Conservation (phyloP, 2,888 invertebrate species). For the Scelioninae gen. 2 region DNA sequence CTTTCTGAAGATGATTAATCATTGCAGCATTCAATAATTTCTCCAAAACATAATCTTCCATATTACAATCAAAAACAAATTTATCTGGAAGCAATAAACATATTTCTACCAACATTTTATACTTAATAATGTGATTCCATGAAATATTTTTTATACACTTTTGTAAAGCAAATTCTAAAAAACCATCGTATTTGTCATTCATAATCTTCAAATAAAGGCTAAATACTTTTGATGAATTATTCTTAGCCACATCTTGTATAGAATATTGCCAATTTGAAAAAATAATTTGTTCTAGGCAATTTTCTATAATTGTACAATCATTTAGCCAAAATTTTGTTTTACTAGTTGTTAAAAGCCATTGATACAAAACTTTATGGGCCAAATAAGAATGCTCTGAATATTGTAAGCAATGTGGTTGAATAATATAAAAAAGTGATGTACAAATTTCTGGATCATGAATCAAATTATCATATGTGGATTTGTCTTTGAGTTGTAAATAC, state of each 20-base stretch:
- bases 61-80: background rate
- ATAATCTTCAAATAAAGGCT: slow-evolving; percentile 71
- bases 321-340: slow-evolving; percentile 72
- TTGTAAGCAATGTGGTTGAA: slow-evolving; percentile 74
- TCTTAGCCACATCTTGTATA: slow-evolving; percentile 77
- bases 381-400: slow-evolving; percentile 78
- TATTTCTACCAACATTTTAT: slow-evolving; percentile 78
- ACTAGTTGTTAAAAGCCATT: slow-evolving; percentile 74
- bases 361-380: slow-evolving; percentile 76
- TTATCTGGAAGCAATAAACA: slow-evolving; percentile 64
- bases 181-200: slow-evolving; percentile 65
- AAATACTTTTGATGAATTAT: slow-evolving; percentile 76
- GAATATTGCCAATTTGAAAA: slow-evolving; percentile 81
- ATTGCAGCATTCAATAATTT: slow-evolving; percentile 20
- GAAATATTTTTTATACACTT: slow-evolving; percentile 71
- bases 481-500: slow-evolving; percentile 65
- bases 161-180: slow-evolving; percentile 67
- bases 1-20: slow-evolving; percentile 20
- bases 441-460: slow-evolving; percentile 65
- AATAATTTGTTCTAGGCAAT: slow-evolving; percentile 76
- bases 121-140: slow-evolving; percentile 80
- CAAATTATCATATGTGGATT: slow-evolving; percentile 7
- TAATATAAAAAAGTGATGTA: slow-evolving; percentile 71
- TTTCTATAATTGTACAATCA: slow-evolving; percentile 67
- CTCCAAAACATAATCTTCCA: slow-evolving; percentile 63